A percentile compares a stretch with the other conserved stretches of the same genome.
These are phyloP conservation scores for Philaethria dido DNA, from an alignment of 2,888 invertebrate genomes.

Conservation along the genomic window DNA sequence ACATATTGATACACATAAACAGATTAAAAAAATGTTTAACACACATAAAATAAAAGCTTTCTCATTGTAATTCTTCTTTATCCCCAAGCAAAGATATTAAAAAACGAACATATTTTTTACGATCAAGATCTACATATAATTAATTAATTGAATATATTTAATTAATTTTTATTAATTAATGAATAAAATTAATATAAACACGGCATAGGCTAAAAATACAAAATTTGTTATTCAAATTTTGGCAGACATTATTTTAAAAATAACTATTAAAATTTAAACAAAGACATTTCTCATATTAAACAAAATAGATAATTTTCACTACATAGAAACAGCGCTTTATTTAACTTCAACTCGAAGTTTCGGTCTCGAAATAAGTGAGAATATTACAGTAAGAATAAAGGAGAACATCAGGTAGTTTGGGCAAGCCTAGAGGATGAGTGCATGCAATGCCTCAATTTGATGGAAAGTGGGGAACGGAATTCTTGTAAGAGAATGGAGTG, in stretches of 20 bases:
- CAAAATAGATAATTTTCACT: too few relatives aligned
- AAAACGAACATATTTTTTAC: background rate
- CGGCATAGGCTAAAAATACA: background rate
- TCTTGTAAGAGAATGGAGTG: too few relatives aligned
- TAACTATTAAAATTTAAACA: background rate
- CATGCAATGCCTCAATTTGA: too few relatives aligned
- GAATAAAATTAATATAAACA: background rate
- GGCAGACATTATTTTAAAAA: background rate
- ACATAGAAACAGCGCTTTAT: too few relatives aligned
- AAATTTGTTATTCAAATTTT: background rate
- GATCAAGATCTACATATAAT: background rate
- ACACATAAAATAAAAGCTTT: background rate
- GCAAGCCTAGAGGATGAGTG: too few relatives aligned
- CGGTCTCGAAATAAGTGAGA: too few relatives aligned
- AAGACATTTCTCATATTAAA: too few relatives aligned
- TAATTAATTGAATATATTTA: background rate
- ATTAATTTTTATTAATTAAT: slow-evolving; percentile 1
- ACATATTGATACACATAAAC: too few relatives aligned
- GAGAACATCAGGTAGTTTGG: too few relatives aligned
- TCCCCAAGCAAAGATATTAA: background rate
- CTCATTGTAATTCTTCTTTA: background rate
- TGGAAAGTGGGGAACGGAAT: too few relatives aligned
- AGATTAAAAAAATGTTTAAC: background rate
- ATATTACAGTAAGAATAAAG: too few relatives aligned
- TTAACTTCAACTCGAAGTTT: too few relatives aligned